Base-by-base conservation (phyloP, 1,140 invertebrate species). In the Tyrophagus putrescentiae region DNA sequence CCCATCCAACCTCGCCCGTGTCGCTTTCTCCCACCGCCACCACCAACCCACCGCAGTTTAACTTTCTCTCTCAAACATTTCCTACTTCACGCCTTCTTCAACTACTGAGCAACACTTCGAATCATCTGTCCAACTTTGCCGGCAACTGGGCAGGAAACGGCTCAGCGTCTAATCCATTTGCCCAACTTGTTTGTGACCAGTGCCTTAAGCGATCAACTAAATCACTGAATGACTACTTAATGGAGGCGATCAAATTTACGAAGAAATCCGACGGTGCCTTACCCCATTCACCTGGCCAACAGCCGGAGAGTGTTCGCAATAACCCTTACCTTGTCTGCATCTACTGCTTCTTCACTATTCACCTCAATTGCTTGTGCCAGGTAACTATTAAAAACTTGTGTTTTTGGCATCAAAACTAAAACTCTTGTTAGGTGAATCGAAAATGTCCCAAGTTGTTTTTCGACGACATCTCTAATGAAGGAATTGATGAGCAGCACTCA, bases 381-480 rank as follows among this genome's bases (percentile, higher is more conserved):
- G 53, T 62, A 61, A 42, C 16, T 9, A 6, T 16, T 2, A 25
- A 11, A 63, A 18, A 42, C 6, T 13, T 4, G 41, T 59, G 2
- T 61, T 3, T 23, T 25, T 36, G 3, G 25, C 16, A 33, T 60
- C 23, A 21, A 16, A 18, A 44, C 28, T 61, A 18, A 6, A 29
- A 21, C 9, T 6, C 16, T 27, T 60, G 7, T 32, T 27, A 61
- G 31, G 44, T 25, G 36, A 44, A 53, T 13, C 61, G 61, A 6
- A 45, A 34, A 29, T 63, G 62, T 60, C 62, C 62, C 9, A 60
- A 60, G 34, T 5, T 54, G 36, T 25, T 62, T 18, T 63, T 63
- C 28, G 61, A 57, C 31, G 33, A 58, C n/a, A 1, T 54, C n/a
- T 34, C 32, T 27, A 16, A 54, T 25, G 52, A 54, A 21, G 13